These are phyloP conservation scores for Malurus elegans DNA, from an alignment of 2,113 vertebrate genomes.

Conservation along the genomic window DNA sequence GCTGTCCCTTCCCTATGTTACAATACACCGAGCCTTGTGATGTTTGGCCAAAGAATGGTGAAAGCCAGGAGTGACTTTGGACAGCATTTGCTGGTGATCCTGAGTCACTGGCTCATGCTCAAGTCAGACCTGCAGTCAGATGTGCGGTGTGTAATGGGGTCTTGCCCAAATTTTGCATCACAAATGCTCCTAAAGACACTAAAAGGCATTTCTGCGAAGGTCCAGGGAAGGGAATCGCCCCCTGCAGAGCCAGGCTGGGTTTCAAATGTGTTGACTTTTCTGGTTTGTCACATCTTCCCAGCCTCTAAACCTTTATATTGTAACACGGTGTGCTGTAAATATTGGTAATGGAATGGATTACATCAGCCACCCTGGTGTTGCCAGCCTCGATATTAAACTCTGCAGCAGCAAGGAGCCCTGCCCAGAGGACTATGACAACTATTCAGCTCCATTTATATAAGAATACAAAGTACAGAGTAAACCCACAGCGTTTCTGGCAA, in stretches of 20 bases:
- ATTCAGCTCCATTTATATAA: constrained; percentile 47
- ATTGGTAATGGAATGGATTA: constrained; percentile 55
- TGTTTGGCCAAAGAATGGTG: background rate
- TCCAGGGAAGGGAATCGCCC: background rate
- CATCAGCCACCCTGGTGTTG: constrained; percentile 39
- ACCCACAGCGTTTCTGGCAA: constrained; percentile 41
- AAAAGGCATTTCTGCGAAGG: background rate
- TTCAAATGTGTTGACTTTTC: constrained; percentile 8
- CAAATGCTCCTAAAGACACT: background rate
- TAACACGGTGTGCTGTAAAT: background rate
- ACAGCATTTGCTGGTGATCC: background rate
- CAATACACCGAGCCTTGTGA: background rate
- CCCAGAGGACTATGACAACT: constrained; percentile 60
- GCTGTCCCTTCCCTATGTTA: background rate
- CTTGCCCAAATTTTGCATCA: background rate
- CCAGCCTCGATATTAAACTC: constrained; percentile 58
- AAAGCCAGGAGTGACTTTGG: constrained; percentile 7
- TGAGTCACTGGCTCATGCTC: background rate
- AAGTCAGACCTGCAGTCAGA: background rate
- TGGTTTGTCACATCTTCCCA: constrained; percentile 16
- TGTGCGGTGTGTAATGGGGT: background rate
- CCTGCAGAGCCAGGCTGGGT: background rate
- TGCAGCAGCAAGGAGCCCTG: constrained; percentile 45
- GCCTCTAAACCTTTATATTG: constrained; percentile 18
- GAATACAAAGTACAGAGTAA: constrained; percentile 48